Base-by-base conservation (phyloP, 2,888 invertebrate genomes). In the Sminthurides aquaticus region DNA sequence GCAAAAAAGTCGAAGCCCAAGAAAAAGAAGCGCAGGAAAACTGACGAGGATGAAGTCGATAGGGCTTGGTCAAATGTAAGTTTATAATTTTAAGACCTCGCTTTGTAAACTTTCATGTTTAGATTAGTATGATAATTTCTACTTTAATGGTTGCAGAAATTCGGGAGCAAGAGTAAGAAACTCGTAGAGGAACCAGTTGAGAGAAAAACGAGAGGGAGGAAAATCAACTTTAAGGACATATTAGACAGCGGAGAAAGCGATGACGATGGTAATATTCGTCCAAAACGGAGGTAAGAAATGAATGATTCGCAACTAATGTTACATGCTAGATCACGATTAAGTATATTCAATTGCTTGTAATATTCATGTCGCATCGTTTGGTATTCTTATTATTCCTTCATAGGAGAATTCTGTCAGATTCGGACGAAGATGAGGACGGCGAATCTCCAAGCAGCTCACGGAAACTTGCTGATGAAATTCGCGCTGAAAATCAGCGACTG, bases 221-320 rank as follows among this genome's bases (percentile, higher is more conserved):
- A 87, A 78, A 87, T 88, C 68, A 86, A 87, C 77, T 90, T 90
- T 76, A 86, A 88, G 2, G 91, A 90, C 79, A 73, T 77, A 56
- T 85, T 75, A 22, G 77, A 75, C 27, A 86, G 88, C 5, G 75
- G 72, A 0, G 89, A 89, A 77, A 87, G 86, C 58, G 89, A 86
- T 76, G 88, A 86, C 77, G 87, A 74, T 56, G 74, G 74, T 22
- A 74, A 73, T 59, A 69, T 74, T 61, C 65, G 68, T 52, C 74
- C 74, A 26, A 74, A 74, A 56, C 26, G 74, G 62, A 73, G 72
- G 74, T 72, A 65, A 8, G 22, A n/a, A n/a, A n/a, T n/a, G n/a
- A n/a, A n/a, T n/a, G n/a, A n/a, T 58, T 34, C 55, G 20, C 24
- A 11, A 56, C 3, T 56, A 27, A 56, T 26, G 15, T 27, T n/a